Base-by-base conservation (phyloP, 2,797 vertebrate species). In the Enteromius unitaeniatus region DNA sequence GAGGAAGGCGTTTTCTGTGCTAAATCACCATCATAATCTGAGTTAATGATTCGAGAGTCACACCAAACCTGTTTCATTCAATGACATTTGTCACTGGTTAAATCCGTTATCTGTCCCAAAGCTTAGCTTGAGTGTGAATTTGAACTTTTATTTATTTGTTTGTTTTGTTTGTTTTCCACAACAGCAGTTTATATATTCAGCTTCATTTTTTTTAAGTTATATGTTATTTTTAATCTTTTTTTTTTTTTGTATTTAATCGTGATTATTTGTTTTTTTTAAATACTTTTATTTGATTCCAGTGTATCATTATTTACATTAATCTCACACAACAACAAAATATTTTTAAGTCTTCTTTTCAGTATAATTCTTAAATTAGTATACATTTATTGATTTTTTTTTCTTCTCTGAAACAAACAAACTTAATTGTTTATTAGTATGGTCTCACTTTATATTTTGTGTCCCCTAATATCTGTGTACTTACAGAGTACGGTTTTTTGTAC, bases 1-100 rank as follows among this genome's bases (percentile, higher is more conserved):
- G n/a, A 55, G 65, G 65, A 70, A 80, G 65, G 47, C 60, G 79
- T 37, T 80, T 80, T 80, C 51, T 37, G 60, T 75, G 31, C 26
- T 26, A 47, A 73, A 31, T 49, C 14, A 19, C 9, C 26, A 19
- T 53, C 72, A 21, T 21, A n/a, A 53, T 13, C 10, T 10, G 17
- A 53, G 21, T 13, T 21, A 34, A 53, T n/a, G 6, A 53, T 31
- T 49, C 26, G 49, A 0, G 26, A 47, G 3, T 78, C 60, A 67
- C 60, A 67, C 42, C 77, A 51, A 37, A 34, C 26, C 34, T 53
- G 70, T 28, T 42, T 58, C 2, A 4, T 11, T 60, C 23, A 26
- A 5, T 13, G 23, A 62, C 60, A n/a, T 13, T 11, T 1, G 2
- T 14, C 5, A 1, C 58, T 62, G 58, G 23, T 62, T 6, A 26